These are phyloP conservation scores for Sycobia sp. DNA, from an alignment of 1,140 invertebrate genomes.

Conservation along the genomic window DNA sequence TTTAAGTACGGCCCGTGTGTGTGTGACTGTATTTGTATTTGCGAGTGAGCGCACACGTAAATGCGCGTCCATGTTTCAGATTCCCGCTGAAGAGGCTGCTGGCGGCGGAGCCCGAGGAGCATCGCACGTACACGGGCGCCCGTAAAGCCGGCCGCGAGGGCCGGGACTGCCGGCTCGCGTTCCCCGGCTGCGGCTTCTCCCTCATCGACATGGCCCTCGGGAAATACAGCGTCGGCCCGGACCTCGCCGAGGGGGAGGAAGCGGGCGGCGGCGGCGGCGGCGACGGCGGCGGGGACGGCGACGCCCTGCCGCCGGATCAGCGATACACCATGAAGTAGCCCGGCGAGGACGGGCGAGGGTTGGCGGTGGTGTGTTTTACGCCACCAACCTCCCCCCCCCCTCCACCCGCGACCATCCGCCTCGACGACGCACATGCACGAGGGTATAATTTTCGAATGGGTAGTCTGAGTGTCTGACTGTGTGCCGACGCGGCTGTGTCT, in stretches of 20 bases:
- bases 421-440: too few relatives aligned
- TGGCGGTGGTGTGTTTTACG: neutral
- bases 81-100: constrained; percentile 69
- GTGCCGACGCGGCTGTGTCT: too few relatives aligned
- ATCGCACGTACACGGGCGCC: constrained; percentile 70
- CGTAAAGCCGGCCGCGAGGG: constrained; percentile 62
- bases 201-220: constrained; percentile 75
- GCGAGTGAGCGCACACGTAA: too few relatives aligned
- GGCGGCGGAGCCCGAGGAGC: constrained; percentile 69
- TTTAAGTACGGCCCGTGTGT: too few relatives aligned
- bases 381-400: too few relatives aligned
- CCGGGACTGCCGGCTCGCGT: constrained; percentile 65
- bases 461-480: too few relatives aligned
- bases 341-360: neutral
- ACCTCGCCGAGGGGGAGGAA: too few relatives aligned
- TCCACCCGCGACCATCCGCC: too few relatives aligned
- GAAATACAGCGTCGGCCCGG: constrained; percentile 63
- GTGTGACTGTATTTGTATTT: too few relatives aligned
- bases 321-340: constrained; percentile 32
- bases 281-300: too few relatives aligned
- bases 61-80: constrained; percentile 48
- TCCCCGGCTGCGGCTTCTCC: constrained; percentile 71
- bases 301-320: constrained; percentile 33
- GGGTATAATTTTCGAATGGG: too few relatives aligned
- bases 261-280: too few relatives aligned